phyloP scores from a whole-genome alignment of 35 echinoderm and acorn worm genomes.

The Ophioderma brevispina region DNA sequence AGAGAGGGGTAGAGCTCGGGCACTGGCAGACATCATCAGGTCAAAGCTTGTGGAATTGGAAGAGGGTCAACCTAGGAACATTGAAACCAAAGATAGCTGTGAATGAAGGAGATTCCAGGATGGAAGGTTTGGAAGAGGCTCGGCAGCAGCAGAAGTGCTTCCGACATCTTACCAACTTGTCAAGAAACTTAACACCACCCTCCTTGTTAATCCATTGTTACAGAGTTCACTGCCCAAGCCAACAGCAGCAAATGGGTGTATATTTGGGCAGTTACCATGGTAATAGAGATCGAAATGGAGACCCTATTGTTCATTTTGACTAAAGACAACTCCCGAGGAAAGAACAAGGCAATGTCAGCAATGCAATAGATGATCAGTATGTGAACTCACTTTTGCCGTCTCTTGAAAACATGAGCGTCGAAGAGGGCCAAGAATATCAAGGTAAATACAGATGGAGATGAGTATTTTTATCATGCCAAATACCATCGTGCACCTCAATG shows the following conservation, averaged over 20 bases:
- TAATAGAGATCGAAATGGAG: background rate
- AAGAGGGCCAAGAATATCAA: background rate
- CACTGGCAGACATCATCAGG: conserved; percentile 22
- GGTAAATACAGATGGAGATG: too few relatives aligned
- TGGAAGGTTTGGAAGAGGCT: background rate
- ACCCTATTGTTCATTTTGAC: conserved; percentile 8
- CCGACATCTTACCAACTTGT: conserved; percentile 12
- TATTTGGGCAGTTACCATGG: conserved; percentile 22
- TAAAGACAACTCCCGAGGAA: background rate
- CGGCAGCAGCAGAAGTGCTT: background rate
- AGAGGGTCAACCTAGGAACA: too few relatives aligned
- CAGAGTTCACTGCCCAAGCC: background rate
- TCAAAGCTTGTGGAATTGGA: background rate
- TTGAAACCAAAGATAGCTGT: background rate
- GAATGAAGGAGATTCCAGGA: background rate
- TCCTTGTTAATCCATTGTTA: conserved; percentile 27
- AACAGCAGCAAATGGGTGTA: conserved; percentile 25
- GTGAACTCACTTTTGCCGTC: conserved; percentile 20
- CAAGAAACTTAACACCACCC: background rate
- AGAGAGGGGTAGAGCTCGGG: conserved; percentile 25
- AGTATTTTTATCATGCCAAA: too few relatives aligned
- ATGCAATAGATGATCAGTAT: background rate
- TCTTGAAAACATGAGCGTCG: background rate
- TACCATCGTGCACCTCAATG: too few relatives aligned
- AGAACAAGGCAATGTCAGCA: background rate